Percentiles rank a stretch among this genome's conserved stretches.
These are phyloP conservation scores for Pachycephus smyrnensis DNA, from an alignment of 2,888 invertebrate genomes.

Conservation along the genomic window DNA sequence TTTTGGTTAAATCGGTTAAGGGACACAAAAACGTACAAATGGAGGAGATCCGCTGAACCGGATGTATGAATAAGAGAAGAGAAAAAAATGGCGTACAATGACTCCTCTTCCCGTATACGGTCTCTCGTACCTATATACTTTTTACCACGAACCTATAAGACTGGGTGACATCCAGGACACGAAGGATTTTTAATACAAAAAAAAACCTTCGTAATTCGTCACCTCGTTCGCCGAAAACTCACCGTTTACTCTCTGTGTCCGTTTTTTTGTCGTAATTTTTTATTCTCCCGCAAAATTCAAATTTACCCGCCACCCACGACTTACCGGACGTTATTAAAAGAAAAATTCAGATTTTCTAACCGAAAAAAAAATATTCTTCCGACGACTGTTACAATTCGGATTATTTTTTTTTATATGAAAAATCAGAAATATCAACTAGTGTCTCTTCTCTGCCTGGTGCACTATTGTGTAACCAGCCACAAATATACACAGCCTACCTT, in stretches of 20 bases:
- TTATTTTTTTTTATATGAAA: too few relatives aligned
- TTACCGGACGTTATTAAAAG: background rate
- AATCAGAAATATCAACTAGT: too few relatives aligned
- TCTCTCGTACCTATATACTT: background rate
- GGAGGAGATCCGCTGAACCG: background rate
- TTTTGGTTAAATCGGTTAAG: background rate
- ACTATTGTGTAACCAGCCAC: too few relatives aligned
- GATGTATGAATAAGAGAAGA: background rate
- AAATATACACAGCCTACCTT: too few relatives aligned
- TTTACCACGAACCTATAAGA: background rate
- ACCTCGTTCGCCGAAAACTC: background rate
- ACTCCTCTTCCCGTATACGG: background rate
- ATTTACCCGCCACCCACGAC: background rate
- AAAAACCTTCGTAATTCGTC: background rate
- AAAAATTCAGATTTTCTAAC: too few relatives aligned
- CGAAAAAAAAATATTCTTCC: too few relatives aligned
- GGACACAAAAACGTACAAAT: background rate
- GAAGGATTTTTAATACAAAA: background rate
- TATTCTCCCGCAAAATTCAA: background rate
- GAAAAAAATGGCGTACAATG: background rate
- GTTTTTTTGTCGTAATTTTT: background rate
- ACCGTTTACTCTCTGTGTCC: background rate
- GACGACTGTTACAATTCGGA: too few relatives aligned
- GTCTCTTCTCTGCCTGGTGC: too few relatives aligned
- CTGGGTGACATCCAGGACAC: background rate